Base-by-base conservation (phyloP, 2,113 vertebrate species). In the Reinhardtius hippoglossoides region DNA sequence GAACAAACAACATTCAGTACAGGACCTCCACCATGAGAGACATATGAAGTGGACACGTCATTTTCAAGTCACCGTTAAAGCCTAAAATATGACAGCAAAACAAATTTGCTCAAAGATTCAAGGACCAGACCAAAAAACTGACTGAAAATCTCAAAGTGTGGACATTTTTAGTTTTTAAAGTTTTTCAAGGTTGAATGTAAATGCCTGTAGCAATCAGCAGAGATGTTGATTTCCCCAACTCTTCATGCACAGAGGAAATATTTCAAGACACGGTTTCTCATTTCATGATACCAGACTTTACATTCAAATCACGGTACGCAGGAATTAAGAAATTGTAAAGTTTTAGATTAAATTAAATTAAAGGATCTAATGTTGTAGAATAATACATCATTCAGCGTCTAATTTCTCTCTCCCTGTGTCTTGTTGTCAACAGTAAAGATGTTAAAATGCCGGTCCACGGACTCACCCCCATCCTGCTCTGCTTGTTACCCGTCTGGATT, bases 381-480 rank as follows among this genome's bases (percentile, higher is more conserved):
- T 23, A 24, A 18, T 2, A 9, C 9, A 12, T 57, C 67, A 13
- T 13, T 44, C 20, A 21, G 42, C 5, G 24, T 12, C 13, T 73
- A 31, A 62, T 26, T 7, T 13, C 12, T 67, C 9, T 65, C 23
- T 63, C 3, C 4, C 68, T 82, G 40, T 63, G 9, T 76, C 70
- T 0, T 62, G 4, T 61, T 65, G 9, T 80, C 64, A 23, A 31
- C 89, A 94, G 94, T 69, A 79, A 92, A 82, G 87, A 93, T 93
- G 93, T 84, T 87, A 95, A 94, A 62, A 95, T 95, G 95, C 88
- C 71, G 58, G 77, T 85, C 89, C 78, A 84, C 74, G 15, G 73
- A 3, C 61, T 90, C 70, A 69, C 81, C 63, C 77, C 82, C 76
- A 57, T 87, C 75, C 70, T 94, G 71, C 74, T 93, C 46, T 81